phyloP scores from a whole-genome alignment of 2,888 invertebrate species.

The Camptogramma bilineatum region DNA sequence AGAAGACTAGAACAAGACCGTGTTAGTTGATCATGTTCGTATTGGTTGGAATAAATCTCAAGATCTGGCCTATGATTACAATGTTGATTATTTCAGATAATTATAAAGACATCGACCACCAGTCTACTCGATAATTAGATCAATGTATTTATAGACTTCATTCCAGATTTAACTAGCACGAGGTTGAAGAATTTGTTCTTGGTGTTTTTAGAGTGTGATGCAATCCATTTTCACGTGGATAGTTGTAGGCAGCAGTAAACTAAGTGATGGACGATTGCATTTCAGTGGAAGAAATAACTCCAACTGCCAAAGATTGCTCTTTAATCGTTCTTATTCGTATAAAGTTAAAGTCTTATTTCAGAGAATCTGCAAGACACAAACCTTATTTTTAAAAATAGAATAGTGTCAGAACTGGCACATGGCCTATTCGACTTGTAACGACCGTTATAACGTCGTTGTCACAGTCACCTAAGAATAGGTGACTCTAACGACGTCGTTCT shows the following conservation, averaged over 20 bases:
- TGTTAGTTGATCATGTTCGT: no score
- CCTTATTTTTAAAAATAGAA: slow-evolving; percentile 1
- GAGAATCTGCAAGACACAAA: not conserved
- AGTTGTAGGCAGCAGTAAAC: slow-evolving; percentile 19
- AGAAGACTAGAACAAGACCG: no score
- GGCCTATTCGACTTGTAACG: not conserved
- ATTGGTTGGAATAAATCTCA: no score
- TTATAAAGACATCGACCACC: slow-evolving; percentile 26
- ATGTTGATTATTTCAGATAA: not conserved
- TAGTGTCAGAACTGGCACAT: not conserved
- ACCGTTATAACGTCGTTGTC: slow-evolving; percentile 4
- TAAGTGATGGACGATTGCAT: slow-evolving; percentile 19
- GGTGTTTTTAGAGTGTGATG: slow-evolving; percentile 37
- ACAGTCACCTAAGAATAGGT: not conserved
- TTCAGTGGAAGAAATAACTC: slow-evolving; percentile 12
- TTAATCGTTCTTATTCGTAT: not conserved
- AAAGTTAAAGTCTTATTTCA: not conserved
- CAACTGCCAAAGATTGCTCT: not conserved
- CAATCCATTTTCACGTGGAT: slow-evolving; percentile 15
- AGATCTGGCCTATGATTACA: not conserved
- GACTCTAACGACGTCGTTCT: not conserved
- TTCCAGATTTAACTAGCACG: slow-evolving; percentile 60
- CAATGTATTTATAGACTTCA: slow-evolving; percentile 57
- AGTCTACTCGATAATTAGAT: slow-evolving; percentile 44
- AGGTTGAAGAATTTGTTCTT: slow-evolving; percentile 54